Percentiles rank a stretch among this genome's conserved stretches.
phyloP scores from a whole-genome alignment of 2,888 invertebrate genomes.

The Empis livida region DNA sequence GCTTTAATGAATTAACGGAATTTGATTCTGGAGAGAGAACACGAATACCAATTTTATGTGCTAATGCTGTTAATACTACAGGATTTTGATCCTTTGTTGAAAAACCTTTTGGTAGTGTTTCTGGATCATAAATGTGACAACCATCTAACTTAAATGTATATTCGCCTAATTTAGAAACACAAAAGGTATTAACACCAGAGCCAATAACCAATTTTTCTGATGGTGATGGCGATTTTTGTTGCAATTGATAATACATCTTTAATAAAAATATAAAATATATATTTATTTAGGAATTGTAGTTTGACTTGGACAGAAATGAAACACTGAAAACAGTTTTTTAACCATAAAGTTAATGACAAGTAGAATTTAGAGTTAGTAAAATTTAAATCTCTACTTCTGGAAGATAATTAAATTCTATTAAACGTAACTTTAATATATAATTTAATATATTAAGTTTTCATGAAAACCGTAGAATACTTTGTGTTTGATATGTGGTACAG shows the following conservation, averaged over 20 bases:
- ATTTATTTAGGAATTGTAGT: too few species aligned
- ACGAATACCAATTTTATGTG: conserved; percentile 42
- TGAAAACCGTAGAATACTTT: too few species aligned
- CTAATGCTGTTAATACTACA: conserved; percentile 39
- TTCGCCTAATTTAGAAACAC: conserved; percentile 54
- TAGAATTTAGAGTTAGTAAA: too few species aligned
- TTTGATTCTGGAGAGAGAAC: conserved; percentile 37
- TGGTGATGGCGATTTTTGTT: neutral
- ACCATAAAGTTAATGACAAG: too few species aligned
- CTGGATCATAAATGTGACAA: conserved; percentile 60
- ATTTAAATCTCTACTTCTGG: too few species aligned
- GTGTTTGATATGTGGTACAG: too few species aligned
- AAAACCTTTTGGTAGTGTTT: conserved; percentile 29
- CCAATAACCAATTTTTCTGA: conserved; percentile 28
- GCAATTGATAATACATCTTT: conserved; percentile 20
- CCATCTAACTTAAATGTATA: conserved; percentile 62
- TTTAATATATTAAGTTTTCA: too few species aligned
- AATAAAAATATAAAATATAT: neutral
- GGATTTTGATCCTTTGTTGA: conserved; percentile 34
- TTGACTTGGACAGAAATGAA: too few species aligned
- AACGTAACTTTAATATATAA: too few species aligned
- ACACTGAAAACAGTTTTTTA: too few species aligned
- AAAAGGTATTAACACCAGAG: conserved; percentile 57
- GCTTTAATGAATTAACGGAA: conserved; percentile 19
- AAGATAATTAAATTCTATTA: too few species aligned